Conservation (phyloP, 2,797 vertebrate genomes). For the Avahi laniger region DNA sequence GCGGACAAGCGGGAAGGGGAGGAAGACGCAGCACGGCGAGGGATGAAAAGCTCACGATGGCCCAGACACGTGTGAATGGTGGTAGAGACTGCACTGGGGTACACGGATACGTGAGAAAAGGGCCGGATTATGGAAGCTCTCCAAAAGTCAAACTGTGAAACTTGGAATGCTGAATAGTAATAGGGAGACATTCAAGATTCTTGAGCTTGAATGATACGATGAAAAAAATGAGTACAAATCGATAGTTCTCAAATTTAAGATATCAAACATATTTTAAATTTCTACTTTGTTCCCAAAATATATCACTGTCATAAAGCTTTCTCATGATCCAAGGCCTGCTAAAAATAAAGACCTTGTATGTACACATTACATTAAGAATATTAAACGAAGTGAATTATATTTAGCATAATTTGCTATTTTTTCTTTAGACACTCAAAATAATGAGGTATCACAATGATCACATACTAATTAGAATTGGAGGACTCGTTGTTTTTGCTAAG, state of each 20-base stretch:
- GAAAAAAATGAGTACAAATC: background rate
- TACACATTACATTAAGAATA: background rate
- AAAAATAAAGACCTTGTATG: background rate
- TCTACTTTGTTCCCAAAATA: background rate
- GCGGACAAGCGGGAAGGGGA: background rate
- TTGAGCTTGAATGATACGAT: background rate
- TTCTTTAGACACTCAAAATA: background rate
- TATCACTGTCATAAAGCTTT: background rate
- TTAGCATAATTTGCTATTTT: constrained; percentile 31
- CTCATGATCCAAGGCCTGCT: background rate
- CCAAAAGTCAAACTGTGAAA: background rate
- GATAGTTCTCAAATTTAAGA: background rate
- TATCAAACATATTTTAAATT: background rate
- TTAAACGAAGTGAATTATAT: background rate
- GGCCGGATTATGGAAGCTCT: background rate
- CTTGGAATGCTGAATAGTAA: background rate
- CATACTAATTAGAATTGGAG: background rate
- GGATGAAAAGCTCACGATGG: background rate
- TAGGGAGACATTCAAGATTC: background rate
- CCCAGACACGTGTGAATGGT: background rate
- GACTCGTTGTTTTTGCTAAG: background rate
- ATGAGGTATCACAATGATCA: background rate
- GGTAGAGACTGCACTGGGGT: background rate
- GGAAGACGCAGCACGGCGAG: background rate
- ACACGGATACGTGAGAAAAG: background rate